Evolutionary conservation across 2,888 invertebrate species (phyloP), one percentile per base, ranked within the genome.

Genomic region (Diloba caeruleocephala): DNA sequence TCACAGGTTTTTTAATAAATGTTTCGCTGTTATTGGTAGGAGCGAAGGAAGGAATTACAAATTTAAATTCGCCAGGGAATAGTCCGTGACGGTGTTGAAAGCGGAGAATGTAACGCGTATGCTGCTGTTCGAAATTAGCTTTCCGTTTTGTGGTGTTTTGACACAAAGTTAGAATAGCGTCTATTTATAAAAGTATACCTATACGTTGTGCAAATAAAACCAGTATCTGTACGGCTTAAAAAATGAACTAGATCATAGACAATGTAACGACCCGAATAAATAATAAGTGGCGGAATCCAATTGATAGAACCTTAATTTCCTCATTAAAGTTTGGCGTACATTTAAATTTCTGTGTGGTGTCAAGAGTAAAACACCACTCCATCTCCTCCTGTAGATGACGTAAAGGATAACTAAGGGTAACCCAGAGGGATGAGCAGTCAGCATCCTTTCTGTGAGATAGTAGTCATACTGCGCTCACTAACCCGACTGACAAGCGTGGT

Each of bases 11-110:
- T 91, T 89, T 78, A 85, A 86, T 81, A 82, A 88, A 87, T 83
- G 84, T 86, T 82, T 85, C 80, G 77, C 84, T 84, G 87, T 89
- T 88, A 91, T 92, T 91, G 90, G 74, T 74, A 71, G 68, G 85
- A 81, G 74, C 74, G 75, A 82, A 84, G 81, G 80, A 81, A 85
- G 83, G 85, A 87, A 91, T 92, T 90, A 90, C 87, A 89, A 90
- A 89, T 90, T 92, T 88, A 91, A 93, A 92, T 91, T 92, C 87
- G 89, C 88, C 79, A 85, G 89, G 88, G 89, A 89, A 84, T 85
- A 79, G 50, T 23, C 75, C 78, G 76, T 74, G 76, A 78, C 81
- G 74, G 81, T 84, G 87, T 86, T 85, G 88, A 87, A 83, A 84
- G 82, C 74, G 72, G 84, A 78, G 89, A 91, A 92, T 89, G 89